Percentiles rank a stretch among this genome's conserved stretches.
These are phyloP conservation scores for Sphaeramia orbicularis DNA, from an alignment of 2,797 vertebrate species.

Conservation along the genomic window DNA sequence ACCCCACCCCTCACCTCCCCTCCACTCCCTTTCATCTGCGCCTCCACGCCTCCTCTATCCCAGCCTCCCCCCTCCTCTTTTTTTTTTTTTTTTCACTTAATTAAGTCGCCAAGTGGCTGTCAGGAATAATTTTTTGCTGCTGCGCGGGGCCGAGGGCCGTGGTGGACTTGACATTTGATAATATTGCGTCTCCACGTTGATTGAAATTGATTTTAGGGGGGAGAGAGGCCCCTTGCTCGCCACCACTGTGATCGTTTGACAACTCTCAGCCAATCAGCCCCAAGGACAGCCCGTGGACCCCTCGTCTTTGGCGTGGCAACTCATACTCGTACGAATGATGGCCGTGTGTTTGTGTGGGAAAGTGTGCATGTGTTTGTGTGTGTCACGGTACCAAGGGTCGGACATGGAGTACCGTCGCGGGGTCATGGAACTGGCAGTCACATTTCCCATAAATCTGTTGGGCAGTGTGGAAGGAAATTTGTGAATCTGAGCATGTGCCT, in stretches of 20 bases:
- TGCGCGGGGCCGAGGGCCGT: conserved; percentile 81
- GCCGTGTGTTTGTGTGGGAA: conserved; percentile 61
- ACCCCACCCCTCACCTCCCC: conserved; percentile 18
- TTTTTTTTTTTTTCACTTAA: conserved; percentile 96
- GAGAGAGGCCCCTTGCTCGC: conserved; percentile 49
- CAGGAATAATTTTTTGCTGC: conserved; percentile 97
- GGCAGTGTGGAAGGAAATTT: conserved; percentile 40
- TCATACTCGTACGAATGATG: conserved; percentile 88
- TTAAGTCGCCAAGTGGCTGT: conserved; percentile 99
- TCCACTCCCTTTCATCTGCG: conserved; percentile 30
- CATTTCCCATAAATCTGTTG: conserved; percentile 84
- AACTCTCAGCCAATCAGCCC: conserved; percentile 91
- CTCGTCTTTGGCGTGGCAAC: conserved; percentile 81
- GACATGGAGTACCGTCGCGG: conserved; percentile 73
- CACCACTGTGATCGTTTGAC: conserved; percentile 84
- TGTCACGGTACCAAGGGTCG: conserved; percentile 54
- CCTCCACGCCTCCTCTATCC: conserved; percentile 63
- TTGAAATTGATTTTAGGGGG: conserved; percentile 98
- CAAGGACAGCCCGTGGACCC: conserved; percentile 88
- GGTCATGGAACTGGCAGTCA: conserved; percentile 85
- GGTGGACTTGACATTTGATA: conserved; percentile 98
- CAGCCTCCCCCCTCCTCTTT: conserved; percentile 59
- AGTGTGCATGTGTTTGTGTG: conserved; percentile 27
- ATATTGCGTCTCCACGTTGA: conserved; percentile 98
- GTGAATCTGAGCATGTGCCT: conserved; percentile 9